A percentile compares a stretch with the other conserved stretches of the same genome.
Conservation (phyloP, 2,888 invertebrate genomes). For the Netelia melanura region DNA sequence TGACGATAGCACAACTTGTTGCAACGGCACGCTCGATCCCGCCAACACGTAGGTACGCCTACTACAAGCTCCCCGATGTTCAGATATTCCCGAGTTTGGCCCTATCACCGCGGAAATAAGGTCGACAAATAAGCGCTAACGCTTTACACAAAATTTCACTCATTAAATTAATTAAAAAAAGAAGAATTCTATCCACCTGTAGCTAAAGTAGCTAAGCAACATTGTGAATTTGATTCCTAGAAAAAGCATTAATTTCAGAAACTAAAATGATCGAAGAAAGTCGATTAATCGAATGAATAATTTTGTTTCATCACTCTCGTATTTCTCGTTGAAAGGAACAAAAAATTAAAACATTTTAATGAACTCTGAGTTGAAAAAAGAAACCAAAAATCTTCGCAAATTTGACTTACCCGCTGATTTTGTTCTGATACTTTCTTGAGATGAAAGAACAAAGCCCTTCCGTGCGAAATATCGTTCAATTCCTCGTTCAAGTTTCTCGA, state of each 20-base stretch:
- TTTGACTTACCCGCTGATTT: constrained; percentile 46
- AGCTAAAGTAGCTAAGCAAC: not conserved
- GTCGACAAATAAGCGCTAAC: not conserved
- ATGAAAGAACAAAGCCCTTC: constrained; percentile 1
- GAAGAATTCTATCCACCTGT: not conserved
- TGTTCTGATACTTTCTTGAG: constrained; percentile 11
- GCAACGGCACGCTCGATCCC: constrained; percentile 43
- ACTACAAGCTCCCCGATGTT: not conserved
- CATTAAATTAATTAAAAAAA: not conserved
- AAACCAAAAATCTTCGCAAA: constrained; percentile 2
- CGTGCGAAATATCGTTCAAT: not conserved
- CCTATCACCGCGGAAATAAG: constrained; percentile 1
- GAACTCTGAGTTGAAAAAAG: not conserved
- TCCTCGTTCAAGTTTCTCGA: not conserved
- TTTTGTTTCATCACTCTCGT: too few relatives aligned
- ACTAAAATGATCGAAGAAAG: not conserved
- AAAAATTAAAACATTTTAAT: not conserved
- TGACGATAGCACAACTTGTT: constrained; percentile 58
- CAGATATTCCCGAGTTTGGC: not conserved
- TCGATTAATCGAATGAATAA: not conserved
- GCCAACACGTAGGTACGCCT: not conserved
- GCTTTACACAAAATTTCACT: not conserved
- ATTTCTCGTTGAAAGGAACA: too few relatives aligned
- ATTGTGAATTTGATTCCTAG: not conserved
- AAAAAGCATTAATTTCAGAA: not conserved